Evolutionary conservation across 2,888 invertebrate species (phyloP).

Genomic region (Drosophila mimica): DNA sequence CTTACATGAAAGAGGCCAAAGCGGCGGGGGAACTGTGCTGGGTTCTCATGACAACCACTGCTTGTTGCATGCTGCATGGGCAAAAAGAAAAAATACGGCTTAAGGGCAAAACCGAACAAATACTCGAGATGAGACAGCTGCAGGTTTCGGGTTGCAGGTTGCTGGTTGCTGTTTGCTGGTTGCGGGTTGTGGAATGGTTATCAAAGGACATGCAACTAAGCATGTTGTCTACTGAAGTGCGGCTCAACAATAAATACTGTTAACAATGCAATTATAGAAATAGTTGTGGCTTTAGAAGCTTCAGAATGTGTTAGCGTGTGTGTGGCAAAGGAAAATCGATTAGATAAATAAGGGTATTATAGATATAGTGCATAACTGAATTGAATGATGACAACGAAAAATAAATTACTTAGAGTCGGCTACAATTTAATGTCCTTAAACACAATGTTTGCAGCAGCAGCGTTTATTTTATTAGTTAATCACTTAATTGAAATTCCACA

Average conservation of each 20-base stretch:
- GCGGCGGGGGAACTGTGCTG: background rate
- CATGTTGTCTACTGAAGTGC: constrained; percentile 39
- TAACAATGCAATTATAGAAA: constrained; percentile 51
- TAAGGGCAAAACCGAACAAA: constrained; percentile 27
- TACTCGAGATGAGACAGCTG: constrained; percentile 5
- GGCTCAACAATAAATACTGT: constrained; percentile 36
- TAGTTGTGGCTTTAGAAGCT: constrained; percentile 16
- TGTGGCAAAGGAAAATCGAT: constrained; percentile 28
- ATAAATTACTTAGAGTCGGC: background rate
- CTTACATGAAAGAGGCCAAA: constrained; percentile 7
- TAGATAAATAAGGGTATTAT: constrained; percentile 22
- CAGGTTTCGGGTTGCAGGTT: background rate
- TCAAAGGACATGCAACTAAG: constrained; percentile 23
- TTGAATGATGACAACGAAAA: background rate
- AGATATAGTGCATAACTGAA: background rate
- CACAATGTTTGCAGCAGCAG: background rate
- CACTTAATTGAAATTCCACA: background rate
- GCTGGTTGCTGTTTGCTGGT: constrained; percentile 3
- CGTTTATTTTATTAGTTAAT: background rate
- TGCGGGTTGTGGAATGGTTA: background rate
- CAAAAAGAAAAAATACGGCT: background rate
- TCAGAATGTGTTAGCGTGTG: background rate
- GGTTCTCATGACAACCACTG: constrained; percentile 31
- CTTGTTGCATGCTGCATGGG: constrained; percentile 35
- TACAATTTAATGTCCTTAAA: background rate